Evolutionary conservation across 2,797 vertebrate species (phyloP).

Genomic region (Momotus momota): DNA sequence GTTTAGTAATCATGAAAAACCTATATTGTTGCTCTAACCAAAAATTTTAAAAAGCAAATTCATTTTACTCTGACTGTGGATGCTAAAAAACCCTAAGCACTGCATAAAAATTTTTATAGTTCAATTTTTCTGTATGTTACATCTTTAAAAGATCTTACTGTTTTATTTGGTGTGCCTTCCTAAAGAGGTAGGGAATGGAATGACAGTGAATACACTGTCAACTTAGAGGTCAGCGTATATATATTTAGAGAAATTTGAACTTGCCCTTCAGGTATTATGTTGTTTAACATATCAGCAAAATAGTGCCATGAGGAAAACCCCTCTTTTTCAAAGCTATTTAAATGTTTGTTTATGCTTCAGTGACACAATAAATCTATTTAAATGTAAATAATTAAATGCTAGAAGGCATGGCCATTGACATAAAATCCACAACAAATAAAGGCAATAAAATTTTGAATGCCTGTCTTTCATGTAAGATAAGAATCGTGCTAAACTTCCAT

Average conservation of each 20-base stretch:
- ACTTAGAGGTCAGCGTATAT: neutral
- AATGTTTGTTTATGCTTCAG: neutral
- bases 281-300: neutral
- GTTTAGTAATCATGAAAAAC: neutral
- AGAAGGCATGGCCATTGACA: neutral
- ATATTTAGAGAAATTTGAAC: neutral
- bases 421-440: neutral
- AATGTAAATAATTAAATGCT: neutral
- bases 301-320: neutral
- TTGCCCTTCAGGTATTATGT: neutral
- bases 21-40: neutral
- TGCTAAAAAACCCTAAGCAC: rapidly evolving
- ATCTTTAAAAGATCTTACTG: neutral
- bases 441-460: neutral
- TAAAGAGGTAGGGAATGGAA: neutral
- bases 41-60: neutral
- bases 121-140: neutral
- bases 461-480: neutral
- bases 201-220: neutral
- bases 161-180: neutral
- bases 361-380: neutral
- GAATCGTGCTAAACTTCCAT: neutral
- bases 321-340: neutral
- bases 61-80: neutral
- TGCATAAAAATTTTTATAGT: neutral